A percentile compares a stretch with the other conserved stretches of the same genome.
These are phyloP conservation scores for Coregonus clupeaformis DNA, from an alignment of 2,113 vertebrate genomes.

Conservation along the genomic window DNA sequence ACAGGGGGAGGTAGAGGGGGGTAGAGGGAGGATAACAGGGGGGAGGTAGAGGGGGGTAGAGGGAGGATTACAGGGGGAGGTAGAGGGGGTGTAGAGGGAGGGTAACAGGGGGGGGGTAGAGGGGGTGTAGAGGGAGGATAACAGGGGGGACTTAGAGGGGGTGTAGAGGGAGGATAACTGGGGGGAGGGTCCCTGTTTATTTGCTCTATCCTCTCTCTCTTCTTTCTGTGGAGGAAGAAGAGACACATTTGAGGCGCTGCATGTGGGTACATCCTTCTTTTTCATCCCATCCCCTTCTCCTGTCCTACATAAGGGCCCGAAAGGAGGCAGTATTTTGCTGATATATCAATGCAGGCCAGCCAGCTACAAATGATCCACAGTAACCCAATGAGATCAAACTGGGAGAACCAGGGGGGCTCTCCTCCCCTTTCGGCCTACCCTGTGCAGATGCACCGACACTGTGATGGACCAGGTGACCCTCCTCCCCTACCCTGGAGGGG, in stretches of 20 bases:
- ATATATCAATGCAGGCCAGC: not conserved
- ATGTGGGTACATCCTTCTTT: conserved; percentile 64
- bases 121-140: too few species aligned
- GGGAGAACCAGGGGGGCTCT: not conserved
- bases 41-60: too few species aligned
- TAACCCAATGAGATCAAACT: not conserved
- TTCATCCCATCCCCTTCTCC: conserved; percentile 21
- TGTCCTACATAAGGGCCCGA: conserved; percentile 42
- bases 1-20: too few species aligned
- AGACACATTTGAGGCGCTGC: conserved; percentile 63
- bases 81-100: too few species aligned
- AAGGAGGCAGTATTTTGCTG: not conserved
- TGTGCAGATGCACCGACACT: conserved; percentile 5
- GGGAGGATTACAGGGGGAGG: too few species aligned
- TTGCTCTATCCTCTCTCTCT: conserved; percentile 68
- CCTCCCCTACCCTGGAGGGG: not conserved
- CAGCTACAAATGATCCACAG: not conserved
- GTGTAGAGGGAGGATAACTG: conserved; percentile 46
- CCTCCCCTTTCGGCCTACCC: conserved; percentile 8
- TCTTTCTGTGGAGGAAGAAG: conserved; percentile 58
- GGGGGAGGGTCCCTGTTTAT: conserved; percentile 68
- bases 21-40: too few species aligned
- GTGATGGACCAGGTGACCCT: not conserved
- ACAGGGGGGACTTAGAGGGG: conserved; percentile 1
- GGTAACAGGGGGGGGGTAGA: too few species aligned